Base-by-base conservation (phyloP, 2,797 vertebrate species). In the Tragopan temminckii region DNA sequence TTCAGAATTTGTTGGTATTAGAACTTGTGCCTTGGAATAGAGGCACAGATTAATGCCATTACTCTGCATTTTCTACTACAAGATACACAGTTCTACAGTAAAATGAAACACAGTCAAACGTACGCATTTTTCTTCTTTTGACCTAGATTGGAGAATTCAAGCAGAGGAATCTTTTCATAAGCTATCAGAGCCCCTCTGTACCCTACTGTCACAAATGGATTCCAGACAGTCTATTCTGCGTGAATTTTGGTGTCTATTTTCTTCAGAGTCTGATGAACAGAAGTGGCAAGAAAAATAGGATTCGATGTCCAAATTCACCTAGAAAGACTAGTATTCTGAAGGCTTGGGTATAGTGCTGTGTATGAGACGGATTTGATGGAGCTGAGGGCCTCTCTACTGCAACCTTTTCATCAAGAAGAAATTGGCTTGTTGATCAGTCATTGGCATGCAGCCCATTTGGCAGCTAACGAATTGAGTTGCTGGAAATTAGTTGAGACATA, bases 401-500 rank as follows among this genome's bases (percentile, higher is more conserved):
- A 95, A 92, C 94, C 92, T 95, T 96, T 93, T 94, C 95, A 95
- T 97, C 92, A 96, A 83, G 88, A 84, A 93, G 76, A 78, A 96
- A 91, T 67, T 97, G 95, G 96, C 94, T 91, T 85, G 94, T 83
- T 91, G 90, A 95, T 94, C 90, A 89, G 87, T 70, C 55, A 45
- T 36, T 97, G 97, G 97, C 93, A 82, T 1, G 3, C 13, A 75
- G 92, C 96, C 96, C 79, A 91, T 83, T 95, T 97, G 97, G 97
- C 97, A 97, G 93, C 94, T 89, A 91, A 94, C 78, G 1, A 95
- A 97, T 85, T 94, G 95, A 97, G 95, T 95, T 13, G 9, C 91
- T 97, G 94, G 95, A 97, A 97, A 97, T 97, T 95, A 97, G 94
- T 92, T 95, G 96, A 97, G 95, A 97, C 90, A 88, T 50, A 85